Evolutionary conservation across 2,888 invertebrate species (phyloP), one percentile per base, ranked within the genome.

Genomic region (Ditula angustiorana): DNA sequence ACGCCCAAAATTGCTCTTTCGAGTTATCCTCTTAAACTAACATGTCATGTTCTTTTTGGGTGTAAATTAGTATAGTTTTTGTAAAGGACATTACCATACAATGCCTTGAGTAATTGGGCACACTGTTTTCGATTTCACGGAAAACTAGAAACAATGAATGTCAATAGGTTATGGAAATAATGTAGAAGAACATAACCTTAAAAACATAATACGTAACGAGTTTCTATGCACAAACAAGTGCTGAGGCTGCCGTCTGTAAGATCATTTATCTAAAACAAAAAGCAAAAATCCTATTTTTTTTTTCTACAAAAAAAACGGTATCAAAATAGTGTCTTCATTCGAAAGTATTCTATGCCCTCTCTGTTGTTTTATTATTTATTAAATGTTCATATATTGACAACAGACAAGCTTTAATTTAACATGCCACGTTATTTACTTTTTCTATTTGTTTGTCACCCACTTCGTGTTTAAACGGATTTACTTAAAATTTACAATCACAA

Each of bases 91-190:
- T 64, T 64, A 59, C 21, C 64, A 64, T 59, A 64, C 64, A 64
- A 64, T 59, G 46, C 52, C 21, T 63, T 63, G 44, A 44, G 53
- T 59, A 59, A 64, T 64, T 64, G 52, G 23, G 64, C 28, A 59
- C 64, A 64, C 46, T 46, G 53, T 46, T 59, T 64, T 64, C 64
- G 59, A 47, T 64, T 64, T 64, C 64, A 64, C 35, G 53, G 46
- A 53, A 64, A 53, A 35, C 24, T 53, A 13, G 8, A 26, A 53
- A 64, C 64, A 64, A 59, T 59, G 21, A 47, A 10, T 37, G 59
- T 59, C 64, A 59, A 59, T 23, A 64, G 64, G 64, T 64, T 57
- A 61, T 28, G 41, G 30, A 63, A 49, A 41, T 11, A 53, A 35
- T 23, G 30, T 53, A 33, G 33, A n/a, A 35, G 33, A 53, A 53